Conservation (phyloP, 2,113 vertebrate species). For the Platysteira castanea region DNA sequence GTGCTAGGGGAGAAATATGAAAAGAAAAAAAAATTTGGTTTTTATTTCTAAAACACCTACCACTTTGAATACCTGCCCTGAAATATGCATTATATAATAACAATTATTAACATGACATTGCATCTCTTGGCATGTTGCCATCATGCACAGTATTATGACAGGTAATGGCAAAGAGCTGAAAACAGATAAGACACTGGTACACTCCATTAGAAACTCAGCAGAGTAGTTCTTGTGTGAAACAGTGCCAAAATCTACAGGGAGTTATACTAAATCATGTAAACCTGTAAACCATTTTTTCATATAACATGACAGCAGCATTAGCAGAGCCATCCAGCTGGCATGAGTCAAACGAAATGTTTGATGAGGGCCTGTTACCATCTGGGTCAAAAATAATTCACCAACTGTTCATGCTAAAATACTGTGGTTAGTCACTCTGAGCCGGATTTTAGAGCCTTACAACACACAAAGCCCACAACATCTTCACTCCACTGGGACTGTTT, state of each 20-base stretch:
- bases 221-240: background rate
- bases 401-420: background rate
- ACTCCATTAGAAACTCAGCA: background rate
- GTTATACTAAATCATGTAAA: background rate
- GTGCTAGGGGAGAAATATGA: background rate
- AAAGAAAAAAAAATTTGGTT: background rate
- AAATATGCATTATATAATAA: background rate
- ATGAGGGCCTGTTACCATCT: background rate
- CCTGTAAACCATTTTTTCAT: background rate
- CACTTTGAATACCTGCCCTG: background rate
- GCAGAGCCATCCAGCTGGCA: background rate
- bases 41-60: background rate
- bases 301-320: background rate
- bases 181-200: background rate
- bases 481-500: background rate
- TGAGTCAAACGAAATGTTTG: background rate
- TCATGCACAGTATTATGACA: background rate
- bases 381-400: constrained; percentile 37
- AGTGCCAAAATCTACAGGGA: background rate
- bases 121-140: background rate
- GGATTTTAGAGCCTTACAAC: background rate
- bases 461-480: rapidly evolving
- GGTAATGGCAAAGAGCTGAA: background rate
- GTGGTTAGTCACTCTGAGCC: background rate
- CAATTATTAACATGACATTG: background rate